Base-by-base conservation (phyloP, 2,797 vertebrate species). In the Rhinichthys osculus region DNA sequence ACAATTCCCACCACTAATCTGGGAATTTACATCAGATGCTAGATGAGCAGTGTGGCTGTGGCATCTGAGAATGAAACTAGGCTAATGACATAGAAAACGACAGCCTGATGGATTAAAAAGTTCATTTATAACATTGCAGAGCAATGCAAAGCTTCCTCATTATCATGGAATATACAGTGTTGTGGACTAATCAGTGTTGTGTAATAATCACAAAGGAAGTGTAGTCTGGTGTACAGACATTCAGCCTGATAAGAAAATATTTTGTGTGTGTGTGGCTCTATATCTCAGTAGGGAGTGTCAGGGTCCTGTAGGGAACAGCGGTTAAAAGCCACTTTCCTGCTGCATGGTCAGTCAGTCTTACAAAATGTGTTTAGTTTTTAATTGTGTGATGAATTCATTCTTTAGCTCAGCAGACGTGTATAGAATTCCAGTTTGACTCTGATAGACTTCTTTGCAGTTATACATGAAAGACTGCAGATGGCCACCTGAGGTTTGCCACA, bases 241-340 rank as follows among this genome's bases (percentile, higher is more conserved):
- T n/a, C 33, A 23, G 19, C 50, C 50, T 27, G 27, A 27, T 27
- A 27, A 79, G 7, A 78, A 59, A 17, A 16, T 27, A 0, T 50
- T n/a, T 8, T n/a, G 33, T 87, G 33, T 35, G 59, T 27, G 57
- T 74, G 81, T 57, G 76, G 16, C 38, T 83, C 27, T 42, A 52
- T 64, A 82, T 76, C 88, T 79, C 85, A 86, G 86, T 87, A 69
- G 85, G 80, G 62, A 72, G 57, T 87, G 54, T 62, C 69, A 88
- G 90, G 81, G 42, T 88, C 81, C 84, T 81, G 30, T 40, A 80
- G 87, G 88, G 74, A 90, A 78, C 78, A 80, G 78, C 27, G 89
- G 86, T 71, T 89, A 91, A 92, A 93, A 90, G 90, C 84, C 87
- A 87, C 81, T 92, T 81, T 90, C 92, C 87, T 87, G 86, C 88